Evolutionary conservation across 2,888 invertebrate genomes (phyloP).

Genomic region (Glaucopsyche alexis): DNA sequence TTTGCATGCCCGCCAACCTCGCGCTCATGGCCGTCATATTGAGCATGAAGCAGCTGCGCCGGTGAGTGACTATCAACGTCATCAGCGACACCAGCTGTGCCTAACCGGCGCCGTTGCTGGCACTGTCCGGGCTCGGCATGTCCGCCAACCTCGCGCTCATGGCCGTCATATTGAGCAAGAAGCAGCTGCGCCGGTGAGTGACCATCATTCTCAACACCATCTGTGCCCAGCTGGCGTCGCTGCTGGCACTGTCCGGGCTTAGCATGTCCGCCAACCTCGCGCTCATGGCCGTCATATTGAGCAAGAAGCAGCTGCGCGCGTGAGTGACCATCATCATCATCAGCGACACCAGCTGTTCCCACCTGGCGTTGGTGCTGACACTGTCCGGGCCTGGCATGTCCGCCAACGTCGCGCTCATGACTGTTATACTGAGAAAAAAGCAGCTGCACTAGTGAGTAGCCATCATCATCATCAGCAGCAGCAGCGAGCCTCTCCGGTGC

Average conservation of each 20-base stretch:
- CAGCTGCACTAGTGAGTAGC: conserved; percentile 87
- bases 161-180: conserved; percentile 88
- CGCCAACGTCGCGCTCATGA: conserved; percentile 90
- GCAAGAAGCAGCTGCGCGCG: conserved; percentile 90
- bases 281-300: conserved; percentile 89
- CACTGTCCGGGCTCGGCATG: conserved; percentile 88
- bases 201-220: too few relatives aligned
- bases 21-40: conserved; percentile 90
- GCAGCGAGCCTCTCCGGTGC: too few relatives aligned
- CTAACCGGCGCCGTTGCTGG: conserved; percentile 89
- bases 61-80: conserved; percentile 84
- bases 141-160: conserved; percentile 90
- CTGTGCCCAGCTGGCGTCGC: too few relatives aligned
- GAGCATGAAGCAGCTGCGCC: conserved; percentile 87
- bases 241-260: conserved; percentile 86
- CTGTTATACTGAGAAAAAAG: conserved; percentile 88
- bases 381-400: conserved; percentile 89
- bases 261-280: conserved; percentile 91
- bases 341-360: conserved; percentile 87
- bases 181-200: conserved; percentile 84
- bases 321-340: conserved; percentile 82
- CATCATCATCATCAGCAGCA: background rate
- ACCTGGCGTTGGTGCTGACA: conserved; percentile 88
- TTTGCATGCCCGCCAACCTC: conserved; percentile 90
- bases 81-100: conserved; percentile 87